phyloP scores from a whole-genome alignment of 2,888 invertebrate genomes.

The Volucella bombylans region DNA sequence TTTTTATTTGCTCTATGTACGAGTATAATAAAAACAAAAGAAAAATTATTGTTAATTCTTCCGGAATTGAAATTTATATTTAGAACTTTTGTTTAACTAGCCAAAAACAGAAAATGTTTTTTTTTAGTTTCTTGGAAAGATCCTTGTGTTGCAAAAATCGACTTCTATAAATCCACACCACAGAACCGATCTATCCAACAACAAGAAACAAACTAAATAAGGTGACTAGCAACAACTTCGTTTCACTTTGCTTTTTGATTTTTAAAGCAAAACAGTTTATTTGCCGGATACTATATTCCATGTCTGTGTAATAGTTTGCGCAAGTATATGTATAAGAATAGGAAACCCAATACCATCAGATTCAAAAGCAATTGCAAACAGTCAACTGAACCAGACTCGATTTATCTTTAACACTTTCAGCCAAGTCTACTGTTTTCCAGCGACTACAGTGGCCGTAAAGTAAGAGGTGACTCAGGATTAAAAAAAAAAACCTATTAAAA shows the following conservation, averaged over 20 bases:
- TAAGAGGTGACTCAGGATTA: slow-evolving; percentile 39
- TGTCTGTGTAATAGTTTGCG: slow-evolving; percentile 42
- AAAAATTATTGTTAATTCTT: no score
- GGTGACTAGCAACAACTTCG: slow-evolving; percentile 73
- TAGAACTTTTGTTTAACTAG: slow-evolving; percentile 33
- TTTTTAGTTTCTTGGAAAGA: slow-evolving; percentile 39
- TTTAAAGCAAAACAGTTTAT: slow-evolving; percentile 59
- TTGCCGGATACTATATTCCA: slow-evolving; percentile 67
- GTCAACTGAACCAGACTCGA: slow-evolving; percentile 60
- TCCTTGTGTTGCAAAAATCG: slow-evolving; percentile 71
- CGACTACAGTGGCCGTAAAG: slow-evolving; percentile 22
- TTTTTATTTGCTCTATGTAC: slow-evolving; percentile 18
- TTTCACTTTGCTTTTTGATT: slow-evolving; percentile 68
- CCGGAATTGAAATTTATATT: neutral
- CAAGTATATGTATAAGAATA: slow-evolving; percentile 50
- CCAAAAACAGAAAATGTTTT: slow-evolving; percentile 22
- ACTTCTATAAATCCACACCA: slow-evolving; percentile 42
- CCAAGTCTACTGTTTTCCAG: slow-evolving; percentile 18
- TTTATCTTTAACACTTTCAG: slow-evolving; percentile 45
- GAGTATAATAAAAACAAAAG: slow-evolving; percentile 35
- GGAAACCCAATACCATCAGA: slow-evolving; percentile 56
- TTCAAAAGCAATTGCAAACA: slow-evolving; percentile 31
- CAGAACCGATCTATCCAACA: slow-evolving; percentile 82
- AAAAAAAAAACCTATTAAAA: slow-evolving; percentile 14
- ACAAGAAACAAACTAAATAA: slow-evolving; percentile 82